Evolutionary conservation across 2,797 vertebrate genomes (phyloP), one percentile per base, ranked within the genome.

Genomic region (Odontamblyopus lacepedii): DNA sequence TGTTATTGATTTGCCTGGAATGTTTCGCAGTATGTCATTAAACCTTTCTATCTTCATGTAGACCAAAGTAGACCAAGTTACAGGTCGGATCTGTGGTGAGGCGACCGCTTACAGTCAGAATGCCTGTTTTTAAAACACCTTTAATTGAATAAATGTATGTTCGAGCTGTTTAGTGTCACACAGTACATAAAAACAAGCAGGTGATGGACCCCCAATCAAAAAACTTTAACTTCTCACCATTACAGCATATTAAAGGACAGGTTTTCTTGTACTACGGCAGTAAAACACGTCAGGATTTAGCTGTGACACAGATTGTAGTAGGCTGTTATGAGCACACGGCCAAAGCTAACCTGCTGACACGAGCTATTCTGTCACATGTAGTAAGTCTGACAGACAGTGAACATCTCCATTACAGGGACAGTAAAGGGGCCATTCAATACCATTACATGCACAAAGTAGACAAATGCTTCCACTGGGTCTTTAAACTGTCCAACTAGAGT

Each of bases 371-470:
- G 76, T 70, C 57, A 26, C 57, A 16, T 65, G 18, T 41, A n/a
- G 63, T 62, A 63, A 57, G 78, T 74, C 84, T 70, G 71, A 85
- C 84, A 77, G 73, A 73, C 72, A 74, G 66, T 69, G 76, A 83
- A 70, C 73, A 76, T 85, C 81, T 86, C 79, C 82, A 83, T 90
- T 86, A 48, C 15, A 88, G 32, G 72, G 63, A 57, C 18, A 60
- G 71, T 60, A 82, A 82, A 90, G 75, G 72, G 59, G 12, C 59
- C 16, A 13, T 59, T 59, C 26, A 18, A 9, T 35, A 19, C 30
- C 16, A 63, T 38, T 63, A 19, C 61, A 35, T n/a, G 60, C 60
- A 35, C 60, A n/a, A 4, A 18, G 5, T 1, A 63, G 30, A 63
- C 32, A n/a, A 1, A 48, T 48, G 12, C 44, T 48, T 48, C 15